Base-by-base conservation (phyloP, 35 echinoderm and acorn worm species). In the Anneissia japonica region DNA sequence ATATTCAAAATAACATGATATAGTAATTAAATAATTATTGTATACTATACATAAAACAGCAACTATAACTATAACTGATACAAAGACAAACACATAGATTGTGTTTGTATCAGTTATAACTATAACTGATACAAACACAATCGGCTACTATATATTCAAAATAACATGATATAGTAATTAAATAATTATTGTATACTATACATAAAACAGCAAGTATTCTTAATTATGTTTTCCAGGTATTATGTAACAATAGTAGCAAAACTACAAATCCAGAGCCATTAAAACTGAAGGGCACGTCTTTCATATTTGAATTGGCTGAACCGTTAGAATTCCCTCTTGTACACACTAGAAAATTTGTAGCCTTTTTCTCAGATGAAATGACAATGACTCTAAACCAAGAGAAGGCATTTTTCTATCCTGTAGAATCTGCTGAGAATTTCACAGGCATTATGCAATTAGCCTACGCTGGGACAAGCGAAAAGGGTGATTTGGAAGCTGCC, bases 361-460 rank as follows among this genome's bases (percentile, higher is more conserved):
- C 91, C 0, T 97, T 81, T 46, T 97, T 97, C 31, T 92, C 91
- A 0, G 51, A 97, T 41, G 76, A 90, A n/a, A 97, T 97, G 94
- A 38, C 35, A 0, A 76, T 93, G 37, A 77, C 38, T 6, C 34
- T 88, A 14, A 80, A 92, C 19, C 80, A 9, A 19, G 82, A 84
- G 23, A 86, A 86, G 1, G 79, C 85, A 0, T 40, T 37, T 39
- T 92, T 92, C 46, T 19, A 35, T 19, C 86, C 90, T 14, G 29
- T 23, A 0, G 46, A 4, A 11, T 81, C 81, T 37, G 82, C 73
- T 31, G 85, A 6, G 3, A 46, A 33, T 4, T 97, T 97, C 72
- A 90, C 90, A 29, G 94, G 94, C 32, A 78, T 87, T 12, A 92
- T 97, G 90, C 94, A 97, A 84, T 84, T 97, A 30, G 90, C 82